phyloP scores from a whole-genome alignment of 2,888 invertebrate genomes.

The Pristionchus maxplancki region DNA sequence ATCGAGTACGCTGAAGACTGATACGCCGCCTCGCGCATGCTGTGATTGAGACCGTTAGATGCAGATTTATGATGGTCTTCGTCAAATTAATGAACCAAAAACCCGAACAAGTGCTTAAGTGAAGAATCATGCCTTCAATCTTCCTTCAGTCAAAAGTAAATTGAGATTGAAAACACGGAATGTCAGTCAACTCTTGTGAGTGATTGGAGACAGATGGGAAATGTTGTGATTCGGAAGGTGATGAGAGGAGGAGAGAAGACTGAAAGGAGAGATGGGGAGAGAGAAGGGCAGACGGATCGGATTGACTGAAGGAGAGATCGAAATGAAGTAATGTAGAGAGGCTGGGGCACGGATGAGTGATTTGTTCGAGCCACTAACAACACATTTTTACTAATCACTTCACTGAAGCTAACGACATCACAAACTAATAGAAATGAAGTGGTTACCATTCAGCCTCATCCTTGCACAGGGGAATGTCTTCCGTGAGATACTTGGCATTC shows the following conservation, averaged over 20 bases:
- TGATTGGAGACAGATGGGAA: constrained; percentile 38
- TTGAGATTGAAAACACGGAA: not conserved
- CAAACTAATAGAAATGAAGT: not conserved
- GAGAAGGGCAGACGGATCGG: not conserved
- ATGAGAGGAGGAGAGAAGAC: not conserved
- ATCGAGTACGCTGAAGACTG: constrained; percentile 65
- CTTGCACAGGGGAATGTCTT: constrained; percentile 67
- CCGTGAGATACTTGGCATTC: constrained; percentile 50
- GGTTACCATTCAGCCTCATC: constrained; percentile 72
- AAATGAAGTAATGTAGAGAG: not conserved
- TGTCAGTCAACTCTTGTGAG: not conserved
- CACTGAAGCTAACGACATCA: not conserved
- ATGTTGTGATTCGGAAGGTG: constrained; percentile 26
- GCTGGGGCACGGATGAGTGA: not conserved
- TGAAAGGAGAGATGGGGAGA: not conserved
- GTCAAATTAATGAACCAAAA: too few relatives aligned
- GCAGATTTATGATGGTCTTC: too few relatives aligned
- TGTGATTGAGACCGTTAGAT: too few relatives aligned
- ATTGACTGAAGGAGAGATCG: constrained; percentile 8
- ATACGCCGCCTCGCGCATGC: constrained; percentile 74
- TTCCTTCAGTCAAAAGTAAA: too few relatives aligned
- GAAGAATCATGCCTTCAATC: too few relatives aligned
- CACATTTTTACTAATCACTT: not conserved
- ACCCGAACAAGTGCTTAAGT: too few relatives aligned
- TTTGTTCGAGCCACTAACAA: not conserved